Conservation (phyloP, 2,888 invertebrate species). For the Microplitis manilae region DNA sequence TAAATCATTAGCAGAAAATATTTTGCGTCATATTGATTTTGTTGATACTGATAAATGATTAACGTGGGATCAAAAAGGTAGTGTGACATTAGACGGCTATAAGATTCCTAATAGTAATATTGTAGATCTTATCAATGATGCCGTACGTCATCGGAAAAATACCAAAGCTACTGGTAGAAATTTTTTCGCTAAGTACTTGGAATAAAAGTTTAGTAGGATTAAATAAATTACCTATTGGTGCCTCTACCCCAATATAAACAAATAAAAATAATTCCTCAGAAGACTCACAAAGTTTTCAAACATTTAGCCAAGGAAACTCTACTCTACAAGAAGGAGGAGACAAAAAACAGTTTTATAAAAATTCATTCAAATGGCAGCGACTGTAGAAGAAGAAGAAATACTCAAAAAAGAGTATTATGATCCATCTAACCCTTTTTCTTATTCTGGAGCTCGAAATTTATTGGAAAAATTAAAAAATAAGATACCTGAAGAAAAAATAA, state of each 20-base stretch:
- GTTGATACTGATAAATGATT: no score
- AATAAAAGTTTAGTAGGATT: neutral
- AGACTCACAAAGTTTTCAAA: no score
- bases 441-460: constrained; percentile 28
- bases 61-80: no score
- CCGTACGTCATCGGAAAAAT: constrained; percentile 3
- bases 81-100: no score
- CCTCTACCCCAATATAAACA: neutral
- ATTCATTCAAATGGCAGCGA: no score
- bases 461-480: neutral
- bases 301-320: no score
- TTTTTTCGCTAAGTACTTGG: neutral
- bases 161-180: constrained; percentile 12
- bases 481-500: neutral
- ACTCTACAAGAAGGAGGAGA: no score
- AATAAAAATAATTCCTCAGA: neutral
- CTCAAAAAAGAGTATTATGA: neutral
- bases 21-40: no score
- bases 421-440: constrained; percentile 33
- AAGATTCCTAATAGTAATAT: constrained; percentile 18
- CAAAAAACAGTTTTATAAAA: no score
- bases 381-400: neutral
- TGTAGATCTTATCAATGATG: constrained; percentile 27
- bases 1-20: no score
- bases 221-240: neutral